A percentile compares a stretch with the other conserved stretches of the same genome.
Conservation (phyloP, 2,113 vertebrate genomes). For the Prunella fulvescens region DNA sequence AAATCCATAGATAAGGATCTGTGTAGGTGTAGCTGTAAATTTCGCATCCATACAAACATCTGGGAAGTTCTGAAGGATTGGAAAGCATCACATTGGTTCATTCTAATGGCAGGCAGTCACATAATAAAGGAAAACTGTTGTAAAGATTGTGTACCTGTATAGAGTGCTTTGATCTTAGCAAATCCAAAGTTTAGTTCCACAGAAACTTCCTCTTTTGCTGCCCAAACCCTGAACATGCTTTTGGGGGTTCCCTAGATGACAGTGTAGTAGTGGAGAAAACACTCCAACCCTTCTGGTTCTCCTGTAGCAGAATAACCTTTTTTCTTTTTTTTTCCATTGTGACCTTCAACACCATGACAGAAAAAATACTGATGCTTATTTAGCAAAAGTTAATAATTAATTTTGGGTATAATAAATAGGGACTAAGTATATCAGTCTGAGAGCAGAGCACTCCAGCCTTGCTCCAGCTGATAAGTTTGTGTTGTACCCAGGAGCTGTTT, state of each 20-base stretch:
- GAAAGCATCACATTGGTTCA: neutral
- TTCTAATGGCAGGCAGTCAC: neutral
- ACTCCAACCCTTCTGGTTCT: neutral
- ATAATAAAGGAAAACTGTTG: neutral
- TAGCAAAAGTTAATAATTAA: conserved; percentile 18
- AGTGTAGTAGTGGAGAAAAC: neutral
- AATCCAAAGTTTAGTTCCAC: neutral
- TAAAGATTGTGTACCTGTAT: neutral
- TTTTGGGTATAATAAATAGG: neutral
- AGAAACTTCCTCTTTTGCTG: neutral
- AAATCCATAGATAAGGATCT: neutral
- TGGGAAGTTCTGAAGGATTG: neutral
- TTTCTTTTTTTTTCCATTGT: neutral
- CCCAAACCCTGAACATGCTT: neutral
- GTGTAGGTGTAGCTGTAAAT: neutral
- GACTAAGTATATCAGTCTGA: neutral
- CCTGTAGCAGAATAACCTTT: neutral
- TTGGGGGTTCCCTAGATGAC: neutral
- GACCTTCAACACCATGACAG: neutral
- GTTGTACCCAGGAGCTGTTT: neutral
- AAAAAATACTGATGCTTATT: neutral
- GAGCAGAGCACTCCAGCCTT: neutral
- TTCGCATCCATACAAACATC: neutral
- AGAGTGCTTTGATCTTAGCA: neutral
- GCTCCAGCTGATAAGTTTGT: neutral